Evolutionary conservation across 2,113 vertebrate genomes (phyloP).

Genomic region (Paratilapia polleni): DNA sequence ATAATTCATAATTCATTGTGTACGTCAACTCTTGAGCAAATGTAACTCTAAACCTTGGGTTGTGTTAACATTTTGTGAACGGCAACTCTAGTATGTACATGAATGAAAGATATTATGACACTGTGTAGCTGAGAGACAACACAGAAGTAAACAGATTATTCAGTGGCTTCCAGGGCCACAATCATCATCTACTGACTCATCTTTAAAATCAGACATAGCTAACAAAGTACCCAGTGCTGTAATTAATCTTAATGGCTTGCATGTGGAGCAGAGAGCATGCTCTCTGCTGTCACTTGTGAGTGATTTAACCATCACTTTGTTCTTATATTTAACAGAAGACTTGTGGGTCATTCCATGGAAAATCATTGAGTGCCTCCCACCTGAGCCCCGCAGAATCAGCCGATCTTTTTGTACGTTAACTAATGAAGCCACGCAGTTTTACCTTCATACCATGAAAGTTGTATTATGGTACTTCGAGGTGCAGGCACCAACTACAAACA

Average conservation of each 20-base stretch:
- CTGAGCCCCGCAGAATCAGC: background rate
- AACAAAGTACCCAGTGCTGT: background rate
- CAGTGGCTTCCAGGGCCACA: background rate
- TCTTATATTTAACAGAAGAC: background rate
- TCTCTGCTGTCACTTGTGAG: background rate
- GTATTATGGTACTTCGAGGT: no score
- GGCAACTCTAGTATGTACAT: background rate
- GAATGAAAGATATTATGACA: background rate
- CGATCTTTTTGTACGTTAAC: background rate
- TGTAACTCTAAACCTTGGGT: no score
- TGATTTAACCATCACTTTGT: background rate
- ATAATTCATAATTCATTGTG: background rate
- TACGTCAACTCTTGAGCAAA: background rate
- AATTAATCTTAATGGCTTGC: conserved; percentile 9
- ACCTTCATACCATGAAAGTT: no score
- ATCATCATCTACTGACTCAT: conserved; percentile 1
- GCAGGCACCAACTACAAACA: no score
- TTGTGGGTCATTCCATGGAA: background rate
- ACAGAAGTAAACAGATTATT: conserved; percentile 5
- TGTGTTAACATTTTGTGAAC: background rate
- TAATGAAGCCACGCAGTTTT: no score
- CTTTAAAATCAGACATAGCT: background rate
- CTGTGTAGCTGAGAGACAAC: background rate
- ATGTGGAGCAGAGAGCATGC: background rate
- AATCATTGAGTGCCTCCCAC: background rate